Evolutionary conservation across 2,888 invertebrate genomes (phyloP), one percentile per base, ranked within the genome.

Genomic region (Drosophila nigricruria): DNA sequence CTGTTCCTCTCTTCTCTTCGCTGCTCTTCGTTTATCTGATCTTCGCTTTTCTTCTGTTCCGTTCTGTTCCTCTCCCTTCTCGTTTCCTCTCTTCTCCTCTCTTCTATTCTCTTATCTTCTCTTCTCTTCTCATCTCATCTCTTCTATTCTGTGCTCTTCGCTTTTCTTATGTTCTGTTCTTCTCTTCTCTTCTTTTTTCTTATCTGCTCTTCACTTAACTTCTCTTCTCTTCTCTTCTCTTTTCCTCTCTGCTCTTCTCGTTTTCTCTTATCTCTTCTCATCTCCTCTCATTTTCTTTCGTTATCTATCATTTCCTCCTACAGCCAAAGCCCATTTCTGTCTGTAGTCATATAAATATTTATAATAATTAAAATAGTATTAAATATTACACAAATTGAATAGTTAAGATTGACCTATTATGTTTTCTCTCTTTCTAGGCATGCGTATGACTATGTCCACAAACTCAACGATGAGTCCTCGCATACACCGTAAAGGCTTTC

Each of bases 371-470:
- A 1, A 12, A 5, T 27, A 5, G n/a, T 27, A 0, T 45, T 27
- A 27, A 47, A 12, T n/a, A n/a, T 18, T 0, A 5, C 4, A 3
- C 18, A 6, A 32, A 34, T 25, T 25, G 12, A 9, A 8, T 18
- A 23, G 43, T 25, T 60, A 0, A 9, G 18, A 30, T 8, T 25
- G 16, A 27, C 3, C 20, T 18, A 4, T 32, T 18, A 1, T 49
- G 18, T 49, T 20, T 14, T 32, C 30, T 32, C 16, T 52, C 2
- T 10, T 60, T 53, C 89, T 3, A 95, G 95, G 94, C 93, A 95
- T 95, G 95, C 94, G 95, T 94, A 96, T 96, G 96, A 96, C 96
- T 85, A 95, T 96, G 94, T 95, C 95, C 73, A 95, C 95, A 87
- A 93, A 94, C 84, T 94, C 95, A 65, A 95, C 95, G 77, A 94